Evolutionary conservation across 2,888 invertebrate genomes (phyloP).

Genomic region (Lymantria monacha): DNA sequence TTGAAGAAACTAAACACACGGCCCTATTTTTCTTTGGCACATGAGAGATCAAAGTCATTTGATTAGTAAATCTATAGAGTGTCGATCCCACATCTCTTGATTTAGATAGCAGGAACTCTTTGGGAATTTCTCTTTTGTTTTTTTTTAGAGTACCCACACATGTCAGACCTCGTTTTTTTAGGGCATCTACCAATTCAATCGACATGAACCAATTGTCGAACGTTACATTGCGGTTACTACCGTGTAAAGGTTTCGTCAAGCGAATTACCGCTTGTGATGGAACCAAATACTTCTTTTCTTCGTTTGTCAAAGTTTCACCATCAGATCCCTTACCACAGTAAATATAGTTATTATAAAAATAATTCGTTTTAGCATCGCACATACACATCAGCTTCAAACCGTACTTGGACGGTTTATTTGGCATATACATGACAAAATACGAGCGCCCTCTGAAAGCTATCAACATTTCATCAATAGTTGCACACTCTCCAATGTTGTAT

Average conservation of each 20-base stretch:
- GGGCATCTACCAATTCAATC: too few relatives aligned
- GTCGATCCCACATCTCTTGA: background rate
- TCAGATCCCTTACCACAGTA: background rate
- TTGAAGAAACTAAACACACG: background rate
- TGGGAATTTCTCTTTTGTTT: background rate
- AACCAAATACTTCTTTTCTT: background rate
- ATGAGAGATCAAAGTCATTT: background rate
- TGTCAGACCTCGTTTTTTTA: background rate
- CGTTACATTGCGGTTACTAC: too few relatives aligned
- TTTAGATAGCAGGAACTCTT: background rate
- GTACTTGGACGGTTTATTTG: conserved; percentile 25
- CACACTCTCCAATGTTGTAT: background rate
- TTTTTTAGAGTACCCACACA: background rate
- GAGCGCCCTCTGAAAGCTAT: conserved; percentile 7
- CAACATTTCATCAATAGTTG: background rate
- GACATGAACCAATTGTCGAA: too few relatives aligned
- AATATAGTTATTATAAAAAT: too few relatives aligned
- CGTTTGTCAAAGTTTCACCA: background rate
- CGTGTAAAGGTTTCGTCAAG: too few relatives aligned
- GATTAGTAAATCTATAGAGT: background rate
- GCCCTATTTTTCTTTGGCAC: background rate
- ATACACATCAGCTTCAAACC: conserved; percentile 42
- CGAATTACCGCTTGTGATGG: background rate
- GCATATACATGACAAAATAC: conserved; percentile 10
- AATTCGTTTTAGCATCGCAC: conserved; percentile 32